These are phyloP conservation scores for Drosophila hamatofila DNA, from an alignment of 2,888 invertebrate genomes.

Conservation along the genomic window DNA sequence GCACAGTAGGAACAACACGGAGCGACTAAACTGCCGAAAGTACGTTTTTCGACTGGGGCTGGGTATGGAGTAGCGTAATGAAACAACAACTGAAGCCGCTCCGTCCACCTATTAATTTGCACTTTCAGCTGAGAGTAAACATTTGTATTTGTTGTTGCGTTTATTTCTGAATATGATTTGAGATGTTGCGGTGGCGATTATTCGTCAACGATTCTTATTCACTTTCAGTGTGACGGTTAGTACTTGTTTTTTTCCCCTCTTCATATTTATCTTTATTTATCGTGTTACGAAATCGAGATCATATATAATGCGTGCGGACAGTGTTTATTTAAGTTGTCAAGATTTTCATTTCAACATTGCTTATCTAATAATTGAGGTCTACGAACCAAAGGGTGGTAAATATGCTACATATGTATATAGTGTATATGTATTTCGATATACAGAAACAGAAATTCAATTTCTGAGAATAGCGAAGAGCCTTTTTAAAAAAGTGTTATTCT, in stretches of 20 bases:
- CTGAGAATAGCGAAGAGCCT: neutral
- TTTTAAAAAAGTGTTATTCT: neutral
- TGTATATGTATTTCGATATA: too few relatives aligned
- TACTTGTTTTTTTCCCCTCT: slow-evolving; percentile 26
- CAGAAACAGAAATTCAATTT: neutral
- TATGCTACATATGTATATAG: too few relatives aligned
- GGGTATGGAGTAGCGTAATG: slow-evolving; percentile 25
- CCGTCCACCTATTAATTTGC: slow-evolving; percentile 56
- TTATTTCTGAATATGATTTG: slow-evolving; percentile 34
- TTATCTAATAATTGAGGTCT: slow-evolving; percentile 41
- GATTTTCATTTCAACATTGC: slow-evolving; percentile 53
- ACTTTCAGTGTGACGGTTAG: slow-evolving; percentile 10
- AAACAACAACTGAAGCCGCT: slow-evolving; percentile 23
- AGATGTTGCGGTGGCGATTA: slow-evolving; percentile 1
- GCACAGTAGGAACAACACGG: slow-evolving; percentile 33
- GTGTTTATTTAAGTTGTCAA: slow-evolving; percentile 45
- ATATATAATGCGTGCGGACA: slow-evolving; percentile 26
- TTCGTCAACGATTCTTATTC: slow-evolving; percentile 18
- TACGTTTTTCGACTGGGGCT: slow-evolving; percentile 7
- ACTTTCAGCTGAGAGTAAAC: slow-evolving; percentile 50
- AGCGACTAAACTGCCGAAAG: slow-evolving; percentile 43
- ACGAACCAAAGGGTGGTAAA: neutral
- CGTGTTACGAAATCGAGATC: slow-evolving; percentile 44
- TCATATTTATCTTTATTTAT: slow-evolving; percentile 55
- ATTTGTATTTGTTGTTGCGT: slow-evolving; percentile 12